These are phyloP conservation scores for Homarus americanus DNA, from an alignment of 1,140 invertebrate genomes.

Conservation along the genomic window DNA sequence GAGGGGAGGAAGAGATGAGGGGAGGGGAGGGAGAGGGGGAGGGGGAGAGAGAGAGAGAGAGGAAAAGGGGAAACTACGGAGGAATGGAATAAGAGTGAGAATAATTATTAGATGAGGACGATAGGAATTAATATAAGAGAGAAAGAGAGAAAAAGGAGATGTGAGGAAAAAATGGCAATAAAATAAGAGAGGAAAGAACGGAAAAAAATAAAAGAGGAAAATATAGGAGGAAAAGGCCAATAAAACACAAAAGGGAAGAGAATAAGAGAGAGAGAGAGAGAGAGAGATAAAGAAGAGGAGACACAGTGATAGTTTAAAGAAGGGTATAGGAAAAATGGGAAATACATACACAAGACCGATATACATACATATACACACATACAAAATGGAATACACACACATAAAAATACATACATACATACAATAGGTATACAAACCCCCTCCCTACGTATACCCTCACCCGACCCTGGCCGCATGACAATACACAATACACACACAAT, in stretches of 20 bases:
- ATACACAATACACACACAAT: background rate
- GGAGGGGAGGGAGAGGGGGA: background rate
- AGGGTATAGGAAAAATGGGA: background rate
- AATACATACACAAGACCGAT: background rate
- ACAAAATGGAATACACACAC: too few species aligned
- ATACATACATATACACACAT: too few species aligned
- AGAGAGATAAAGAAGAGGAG: background rate
- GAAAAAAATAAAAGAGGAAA: background rate
- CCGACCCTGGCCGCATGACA: too few species aligned
- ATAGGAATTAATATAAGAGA: background rate
- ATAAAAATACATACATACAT: too few species aligned
- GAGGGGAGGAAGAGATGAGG: background rate
- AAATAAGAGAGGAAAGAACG: background rate
- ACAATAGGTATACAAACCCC: too few species aligned
- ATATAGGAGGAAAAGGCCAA: background rate
- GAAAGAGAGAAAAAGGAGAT: background rate
- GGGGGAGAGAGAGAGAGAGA: background rate
- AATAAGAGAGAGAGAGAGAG: background rate
- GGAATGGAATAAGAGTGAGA: background rate
- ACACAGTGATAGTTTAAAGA: too few species aligned
- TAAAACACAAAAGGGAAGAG: background rate
- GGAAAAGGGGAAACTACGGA: background rate
- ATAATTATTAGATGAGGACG: background rate
- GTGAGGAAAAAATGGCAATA: background rate
- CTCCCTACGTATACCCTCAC: too few species aligned